These are phyloP conservation scores for Xenopus petersii DNA, from an alignment of 2,797 vertebrate species.

Conservation along the genomic window DNA sequence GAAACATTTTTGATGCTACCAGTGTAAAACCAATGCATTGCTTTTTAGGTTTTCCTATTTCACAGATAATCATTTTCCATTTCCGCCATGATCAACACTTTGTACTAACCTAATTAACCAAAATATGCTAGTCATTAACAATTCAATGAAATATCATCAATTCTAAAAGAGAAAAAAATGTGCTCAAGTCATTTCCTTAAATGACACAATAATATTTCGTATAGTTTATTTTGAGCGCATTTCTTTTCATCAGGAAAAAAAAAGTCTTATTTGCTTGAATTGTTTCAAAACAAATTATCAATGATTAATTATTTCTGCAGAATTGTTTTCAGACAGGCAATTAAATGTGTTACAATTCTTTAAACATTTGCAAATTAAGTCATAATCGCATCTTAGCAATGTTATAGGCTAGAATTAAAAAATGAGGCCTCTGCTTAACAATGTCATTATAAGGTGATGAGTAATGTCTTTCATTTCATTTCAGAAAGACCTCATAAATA, in stretches of 20 bases:
- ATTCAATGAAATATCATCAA: background rate
- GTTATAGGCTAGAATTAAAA: conserved; percentile 52
- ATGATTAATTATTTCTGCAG: conserved; percentile 24
- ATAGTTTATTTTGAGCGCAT: conserved; percentile 4
- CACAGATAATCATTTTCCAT: no score
- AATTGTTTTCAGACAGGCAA: conserved; percentile 44
- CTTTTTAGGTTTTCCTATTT: no score
- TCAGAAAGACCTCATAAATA: conserved; percentile 31
- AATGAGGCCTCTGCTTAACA: conserved; percentile 40
- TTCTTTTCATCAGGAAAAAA: conserved; percentile 1
- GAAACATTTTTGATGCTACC: no score
- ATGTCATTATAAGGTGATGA: conserved; percentile 41
- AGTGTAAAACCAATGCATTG: no score
- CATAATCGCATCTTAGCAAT: conserved; percentile 38
- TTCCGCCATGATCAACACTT: background rate
- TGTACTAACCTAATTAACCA: background rate
- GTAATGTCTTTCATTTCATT: conserved; percentile 42
- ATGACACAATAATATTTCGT: conserved; percentile 11
- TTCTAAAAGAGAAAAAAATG: background rate
- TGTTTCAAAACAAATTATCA: conserved; percentile 37
- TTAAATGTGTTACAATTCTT: conserved; percentile 52
- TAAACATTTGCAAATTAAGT: conserved; percentile 55
- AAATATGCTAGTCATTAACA: background rate
- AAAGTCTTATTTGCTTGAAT: background rate
- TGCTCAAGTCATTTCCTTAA: background rate